Base-by-base conservation (phyloP, 1,140 invertebrate species). In the Lethocerus indicus region DNA sequence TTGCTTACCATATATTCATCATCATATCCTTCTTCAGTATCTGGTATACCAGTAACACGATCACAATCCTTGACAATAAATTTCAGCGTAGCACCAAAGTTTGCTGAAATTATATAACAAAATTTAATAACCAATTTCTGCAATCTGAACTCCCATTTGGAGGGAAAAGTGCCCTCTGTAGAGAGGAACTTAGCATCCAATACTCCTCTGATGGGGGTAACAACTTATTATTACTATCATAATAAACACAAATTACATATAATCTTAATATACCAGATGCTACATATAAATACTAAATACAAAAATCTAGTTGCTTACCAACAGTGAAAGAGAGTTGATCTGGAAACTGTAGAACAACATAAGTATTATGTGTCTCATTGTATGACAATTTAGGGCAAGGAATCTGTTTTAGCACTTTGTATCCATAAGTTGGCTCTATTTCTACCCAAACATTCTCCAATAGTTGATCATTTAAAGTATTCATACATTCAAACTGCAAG, bases 61-160 rank as follows among this genome's bases (percentile, higher is more conserved):
- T 98, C 95, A 66, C 92, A 97, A 67, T 98, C 94, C 55, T 88
- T 87, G 0, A 96, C 92, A 26, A 83, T 68, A 63, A 96, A 98
- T 62, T 93, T 89, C 50, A 99, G 67, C 2, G 83, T 88, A 12
- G 91, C 87, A 25, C 81, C 82, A 64, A 97, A 93, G 1, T 84
- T 84, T 12, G 74, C 80, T 59, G 68, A 50, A 59, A 58, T 45
- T 35, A 23, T 47, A 36, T 41, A 44, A 45, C 12, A 27, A 40
- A 12, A n/a, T n/a, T 32, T n/a, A 32, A 32, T 32, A 32, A 32
- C 29, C n/a, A n/a, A 32, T 9, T 32, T 32, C n/a, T n/a, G n/a
- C n/a, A n/a, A n/a, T n/a, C n/a, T n/a, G n/a, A n/a, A n/a, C n/a
- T n/a, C n/a, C n/a, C n/a, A n/a, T n/a, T n/a, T n/a, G n/a, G n/a